These are phyloP conservation scores for Plestiodon gilberti DNA, from an alignment of 2,113 vertebrate genomes.

Conservation along the genomic window DNA sequence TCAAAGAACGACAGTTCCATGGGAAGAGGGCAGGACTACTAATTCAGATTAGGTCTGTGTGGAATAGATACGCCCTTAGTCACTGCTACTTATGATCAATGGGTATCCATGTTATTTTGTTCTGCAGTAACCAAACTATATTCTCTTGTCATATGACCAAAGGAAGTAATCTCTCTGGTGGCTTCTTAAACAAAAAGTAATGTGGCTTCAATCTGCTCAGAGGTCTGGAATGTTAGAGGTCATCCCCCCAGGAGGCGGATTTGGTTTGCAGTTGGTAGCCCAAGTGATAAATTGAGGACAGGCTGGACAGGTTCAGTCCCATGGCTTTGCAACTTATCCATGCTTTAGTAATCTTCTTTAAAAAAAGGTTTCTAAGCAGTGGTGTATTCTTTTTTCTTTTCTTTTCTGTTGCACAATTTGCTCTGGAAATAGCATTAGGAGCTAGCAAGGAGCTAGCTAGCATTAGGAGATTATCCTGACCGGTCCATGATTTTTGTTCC, in stretches of 20 bases:
- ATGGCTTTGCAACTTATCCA: not conserved
- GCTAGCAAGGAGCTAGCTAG: not conserved
- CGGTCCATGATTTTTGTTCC: not conserved
- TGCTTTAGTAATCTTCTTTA: not conserved
- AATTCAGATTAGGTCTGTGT: too few relatives aligned
- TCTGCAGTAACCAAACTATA: not conserved
- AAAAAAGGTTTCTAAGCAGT: not conserved
- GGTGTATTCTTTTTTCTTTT: not conserved
- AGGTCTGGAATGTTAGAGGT: constrained; percentile 28
- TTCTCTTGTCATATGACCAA: not conserved
- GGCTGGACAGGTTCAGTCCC: not conserved
- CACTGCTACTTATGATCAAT: not conserved
- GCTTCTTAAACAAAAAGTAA: constrained; percentile 18
- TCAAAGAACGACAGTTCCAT: too few relatives aligned
- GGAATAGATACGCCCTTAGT: not conserved
- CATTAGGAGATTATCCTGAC: not conserved
- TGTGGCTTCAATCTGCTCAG: not conserved
- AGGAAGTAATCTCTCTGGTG: constrained; percentile 40
- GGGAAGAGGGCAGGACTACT: too few relatives aligned
- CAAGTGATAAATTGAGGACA: not conserved
- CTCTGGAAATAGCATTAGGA: not conserved
- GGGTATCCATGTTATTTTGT: not conserved
- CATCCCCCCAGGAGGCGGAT: not conserved
- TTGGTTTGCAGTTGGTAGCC: not conserved
- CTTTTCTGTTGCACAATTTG: too few relatives aligned